Base-by-base conservation (phyloP, 2,113 vertebrate species). In the Ammodytes dubius region DNA sequence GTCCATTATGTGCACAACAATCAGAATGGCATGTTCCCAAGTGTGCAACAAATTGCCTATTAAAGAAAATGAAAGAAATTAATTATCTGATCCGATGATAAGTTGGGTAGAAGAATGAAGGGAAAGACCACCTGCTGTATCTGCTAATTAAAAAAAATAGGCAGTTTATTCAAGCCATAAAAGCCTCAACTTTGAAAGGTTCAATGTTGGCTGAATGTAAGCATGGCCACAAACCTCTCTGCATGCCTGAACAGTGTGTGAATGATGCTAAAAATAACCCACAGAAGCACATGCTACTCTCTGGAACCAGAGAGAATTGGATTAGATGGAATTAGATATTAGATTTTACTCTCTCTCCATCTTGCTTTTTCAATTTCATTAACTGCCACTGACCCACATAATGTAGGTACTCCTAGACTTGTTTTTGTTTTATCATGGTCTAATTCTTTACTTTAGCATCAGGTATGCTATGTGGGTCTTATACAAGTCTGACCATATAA, bases 211-310 rank as follows among this genome's bases (percentile, higher is more conserved):
- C 57, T 71, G 61, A 86, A 75, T 73, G 54, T 40, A 61, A 70
- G 66, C 45, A 49, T 35, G 27, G n/a, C 17, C 61, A 70, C 35
- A 56, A 42, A 74, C 50, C 17, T 74, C 19, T 82, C 76, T 63
- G 19, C 57, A 43, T 77, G 79, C 10, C 50, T 54, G 17, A 80
- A 59, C 47, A 65, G 57, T 60, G 61, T 72, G 66, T 85, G 80
- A 90, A 83, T 68, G 58, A 65, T 50, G 75, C 66, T 89, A 89
- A 89, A 92, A 89, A 88, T 87, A 92, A 66, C 56, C 27, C 56
- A 52, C 45, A 70, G 19, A 63, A 54, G 50, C 70, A 50, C 64
- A 67, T 19, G 39, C 46, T 43, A 70, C 75, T 88, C 68, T 85
- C 64, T 72, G 49, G 74, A 69, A 65, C 54, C 73, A 65, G 4